Base-by-base conservation (phyloP, 2,888 invertebrate genomes). In the Villa cingulata region DNA sequence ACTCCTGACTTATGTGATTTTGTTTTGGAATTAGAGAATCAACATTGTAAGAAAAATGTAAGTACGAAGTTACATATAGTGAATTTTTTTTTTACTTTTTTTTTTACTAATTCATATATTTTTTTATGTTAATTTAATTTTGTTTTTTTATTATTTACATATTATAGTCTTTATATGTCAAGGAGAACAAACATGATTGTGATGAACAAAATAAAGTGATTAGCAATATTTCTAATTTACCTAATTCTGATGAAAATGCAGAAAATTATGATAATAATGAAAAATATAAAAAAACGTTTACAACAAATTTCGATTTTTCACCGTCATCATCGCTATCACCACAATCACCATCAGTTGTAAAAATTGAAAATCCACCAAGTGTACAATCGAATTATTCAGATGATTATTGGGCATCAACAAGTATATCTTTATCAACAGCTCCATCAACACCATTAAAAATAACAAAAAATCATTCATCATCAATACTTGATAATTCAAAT, bases 1-100 rank as follows among this genome's bases (percentile, higher is more conserved):
- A 46, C 46, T n/a, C 46, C 46, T 42, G 42, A 42, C n/a, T 19
- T 46, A 19, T 19, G 41, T 20, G 46, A 41, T 14, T 23, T 29
- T 7, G 46, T 41, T 15, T 14, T 46, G n/a, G 37, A 19, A 9
- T 36, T 46, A 20, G 37, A 41, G 12, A 12, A 37, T 37, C 37
- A 2, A 5, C 16, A 17, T 37, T 9, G 18, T 17, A 12, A 37
- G 3, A 7, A 16, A 37, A 10, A 37, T 37, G 37, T 37, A 37
- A 37, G 32, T 37, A n/a, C 29, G 37, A 42, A 46, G 37, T 41
- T 23, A 18, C 5, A 12, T 27, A 29, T 27, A 23, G 20, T 43
- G 17, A 37, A n/a, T n/a, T n/a, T n/a, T n/a, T n/a, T n/a, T n/a
- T n/a, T n/a, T n/a, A n/a, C 15, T 29, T 45, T 15, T n/a, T 39